These are phyloP conservation scores for Bubo scandiacus DNA, from an alignment of 2,113 vertebrate species.

Conservation along the genomic window DNA sequence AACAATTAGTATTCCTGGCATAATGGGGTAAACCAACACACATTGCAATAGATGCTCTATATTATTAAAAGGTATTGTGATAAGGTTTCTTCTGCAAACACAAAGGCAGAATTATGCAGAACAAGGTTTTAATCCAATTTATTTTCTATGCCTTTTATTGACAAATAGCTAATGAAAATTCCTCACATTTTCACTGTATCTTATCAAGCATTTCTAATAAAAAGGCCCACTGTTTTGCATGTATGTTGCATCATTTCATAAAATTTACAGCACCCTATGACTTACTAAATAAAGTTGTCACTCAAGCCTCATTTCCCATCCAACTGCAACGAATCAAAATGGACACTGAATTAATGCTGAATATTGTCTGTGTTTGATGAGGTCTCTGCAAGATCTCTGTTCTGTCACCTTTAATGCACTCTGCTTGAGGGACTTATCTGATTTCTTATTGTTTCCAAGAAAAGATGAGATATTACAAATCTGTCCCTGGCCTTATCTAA, in stretches of 20 bases:
- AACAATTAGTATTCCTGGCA: conserved; percentile 35
- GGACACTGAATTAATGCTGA: conserved; percentile 72
- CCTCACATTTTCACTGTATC: conserved; percentile 45
- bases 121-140: conserved; percentile 59
- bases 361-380: conserved; percentile 71
- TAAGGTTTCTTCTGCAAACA: conserved; percentile 53
- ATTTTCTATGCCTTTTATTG: conserved; percentile 66
- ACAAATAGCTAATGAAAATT: conserved; percentile 70
- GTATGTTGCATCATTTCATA: conserved; percentile 64
- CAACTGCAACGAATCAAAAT: conserved; percentile 37
- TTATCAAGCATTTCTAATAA: conserved; percentile 66
- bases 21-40: conserved; percentile 24
- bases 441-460: conserved; percentile 74
- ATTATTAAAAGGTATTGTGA: conserved; percentile 58
- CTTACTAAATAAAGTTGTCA: conserved; percentile 77
- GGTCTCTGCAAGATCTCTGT: conserved; percentile 68
- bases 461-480: conserved; percentile 77
- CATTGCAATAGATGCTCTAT: background rate
- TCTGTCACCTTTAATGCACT: conserved; percentile 72
- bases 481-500: conserved; percentile 72
- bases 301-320: conserved; percentile 70
- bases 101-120: conserved; percentile 54
- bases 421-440: conserved; percentile 72
- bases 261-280: conserved; percentile 67
- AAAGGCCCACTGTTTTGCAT: conserved; percentile 48